Base-by-base conservation (phyloP, 2,113 vertebrate genomes). In the Pluvianellus socialis region DNA sequence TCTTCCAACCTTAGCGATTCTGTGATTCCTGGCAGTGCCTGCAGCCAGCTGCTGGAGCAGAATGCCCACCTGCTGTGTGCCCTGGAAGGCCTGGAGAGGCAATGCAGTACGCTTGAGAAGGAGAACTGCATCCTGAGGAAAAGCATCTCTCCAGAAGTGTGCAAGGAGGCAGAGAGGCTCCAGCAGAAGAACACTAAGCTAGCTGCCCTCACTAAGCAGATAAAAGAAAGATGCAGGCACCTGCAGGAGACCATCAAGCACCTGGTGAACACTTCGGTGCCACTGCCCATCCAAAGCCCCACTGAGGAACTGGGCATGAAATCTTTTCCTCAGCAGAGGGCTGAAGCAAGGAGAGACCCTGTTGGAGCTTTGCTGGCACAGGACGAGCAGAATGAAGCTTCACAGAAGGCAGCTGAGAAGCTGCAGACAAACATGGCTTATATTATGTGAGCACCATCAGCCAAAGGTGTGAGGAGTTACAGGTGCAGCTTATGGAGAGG, bases 121-220 rank as follows among this genome's bases (percentile, higher is more conserved):
- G 42, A 75, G 23, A 49, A 17, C 11, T 1, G 0, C 10, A 19
- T 49, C 19, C 30, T 49, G 67, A 56, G 56, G 40, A 56, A 45
- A 20, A 32, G 15, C 12, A 56, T n/a, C 28, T 55, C n/a, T 71
- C 49, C 15, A 14, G 49, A 72, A 28, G n/a, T 1, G 0, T 30
- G 23, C 49, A 62, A 47, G 65, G 14, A 79, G 55, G 95, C 98
- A 98, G 97, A 98, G 96, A 98, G 97, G 95, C 97, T 95, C 98
- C 44, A 66, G 11, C 44, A 67, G 38, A 53, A 66, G 28, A 44
- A 10, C 27, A 23, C 10, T 18, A 10, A 79, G 32, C 38, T 55
- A 30, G 11, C 50, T 45, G 77, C 38, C 38, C 38, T 65, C 49
- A 67, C 32, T 0, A 4, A 47, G 63, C 52, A 56, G 42, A 52